Evolutionary conservation across 2,113 vertebrate species (phyloP), one percentile per base, ranked within the genome.

Genomic region (Amazona vittata): DNA sequence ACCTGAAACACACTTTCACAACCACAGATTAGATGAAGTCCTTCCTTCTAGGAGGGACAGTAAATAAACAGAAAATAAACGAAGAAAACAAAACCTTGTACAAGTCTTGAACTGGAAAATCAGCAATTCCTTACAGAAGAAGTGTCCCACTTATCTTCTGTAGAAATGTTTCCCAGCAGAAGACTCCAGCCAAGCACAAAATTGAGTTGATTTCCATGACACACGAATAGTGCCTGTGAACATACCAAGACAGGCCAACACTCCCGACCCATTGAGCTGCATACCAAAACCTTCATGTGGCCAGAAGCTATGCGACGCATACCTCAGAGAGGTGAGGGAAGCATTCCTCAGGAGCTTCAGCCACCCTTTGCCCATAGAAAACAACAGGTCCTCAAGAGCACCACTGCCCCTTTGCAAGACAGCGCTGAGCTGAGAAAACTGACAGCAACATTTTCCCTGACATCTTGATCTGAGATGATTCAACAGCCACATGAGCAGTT

Each of bases 341-440:
- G 5, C 2, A 0, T 5, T 43, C 9, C 1, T 0, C 43, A 25
- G 71, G 9, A 83, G 57, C 92, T 83, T 37, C 67, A 20, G 79
- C 76, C 1, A 0, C 49, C 24, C 2, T 0, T 15, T 2, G 3
- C 68, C 44, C 73, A 53, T 35, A 64, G 35, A 81, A 33, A n/a
- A 63, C 24, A 92, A 26, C 47, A 35, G 55, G 7, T 85, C 52
- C 68, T 57, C 65, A 68, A 71, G 22, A 76, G 62, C 83, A 86
- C 44, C 49, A 5, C 47, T 9, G 3, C 39, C 25, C 35, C 65
- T 71, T 3, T 22, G 43, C 68, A 10, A 76, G 2, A 41, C 2
- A 16, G 57, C 39, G 21, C 10, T 1, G 5, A 19, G 15, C 50
- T n/a, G 10, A 64, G 39, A 44, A 65, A 70, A 50, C 20, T 60